Evolutionary conservation across 1,140 invertebrate genomes (phyloP).

Genomic region (Panagrolaimus sp.): DNA sequence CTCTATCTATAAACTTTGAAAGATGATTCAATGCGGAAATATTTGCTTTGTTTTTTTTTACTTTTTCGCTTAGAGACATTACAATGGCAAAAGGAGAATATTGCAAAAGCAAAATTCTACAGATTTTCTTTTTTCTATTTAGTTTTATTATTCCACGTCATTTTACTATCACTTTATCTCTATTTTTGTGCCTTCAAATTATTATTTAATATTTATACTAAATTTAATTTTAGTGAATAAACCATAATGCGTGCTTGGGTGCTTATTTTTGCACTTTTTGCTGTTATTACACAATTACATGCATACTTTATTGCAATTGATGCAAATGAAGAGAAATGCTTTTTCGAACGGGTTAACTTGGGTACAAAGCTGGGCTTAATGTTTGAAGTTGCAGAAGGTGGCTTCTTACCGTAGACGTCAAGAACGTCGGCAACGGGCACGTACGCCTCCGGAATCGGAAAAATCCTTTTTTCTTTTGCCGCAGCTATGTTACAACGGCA

Average conservation of each 20-base stretch:
- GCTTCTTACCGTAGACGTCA: conserved; percentile 96
- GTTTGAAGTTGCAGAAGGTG: conserved; percentile 98
- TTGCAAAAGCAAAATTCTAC: background rate
- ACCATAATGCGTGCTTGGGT: background rate
- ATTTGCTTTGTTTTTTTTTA: too few species aligned
- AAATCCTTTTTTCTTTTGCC: too few species aligned
- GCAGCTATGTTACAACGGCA: too few species aligned
- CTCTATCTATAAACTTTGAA: too few species aligned
- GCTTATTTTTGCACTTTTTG: background rate
- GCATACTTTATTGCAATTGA: conserved; percentile 43
- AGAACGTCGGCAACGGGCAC: too few species aligned
- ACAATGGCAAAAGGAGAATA: background rate
- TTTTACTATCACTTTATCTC: background rate
- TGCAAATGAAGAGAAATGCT: conserved; percentile 90
- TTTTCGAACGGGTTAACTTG: conserved; percentile 70
- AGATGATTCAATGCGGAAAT: too few species aligned
- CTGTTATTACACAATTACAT: background rate
- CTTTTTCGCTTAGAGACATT: too few species aligned
- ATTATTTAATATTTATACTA: background rate
- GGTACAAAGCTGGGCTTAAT: conserved; percentile 66
- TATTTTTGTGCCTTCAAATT: background rate
- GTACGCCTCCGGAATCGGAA: too few species aligned
- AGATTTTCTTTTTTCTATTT: background rate
- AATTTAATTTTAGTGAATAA: background rate
- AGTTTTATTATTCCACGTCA: conserved; percentile 10